phyloP scores from a whole-genome alignment of 2,797 vertebrate genomes.

The Periophthalmus magnuspinnatus region DNA sequence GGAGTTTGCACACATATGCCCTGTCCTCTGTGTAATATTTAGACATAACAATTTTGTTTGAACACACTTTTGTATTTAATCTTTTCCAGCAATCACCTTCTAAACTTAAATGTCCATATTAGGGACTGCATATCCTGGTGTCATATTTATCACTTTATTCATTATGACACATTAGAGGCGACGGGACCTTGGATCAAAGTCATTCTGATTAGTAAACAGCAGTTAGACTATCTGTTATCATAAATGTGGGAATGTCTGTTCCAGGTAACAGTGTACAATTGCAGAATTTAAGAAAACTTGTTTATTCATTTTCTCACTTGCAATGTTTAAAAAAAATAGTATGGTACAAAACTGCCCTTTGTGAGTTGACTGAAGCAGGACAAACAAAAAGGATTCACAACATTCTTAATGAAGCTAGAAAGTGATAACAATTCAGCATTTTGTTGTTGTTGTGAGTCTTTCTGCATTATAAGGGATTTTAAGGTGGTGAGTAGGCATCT shows the following conservation, averaged over 20 bases:
- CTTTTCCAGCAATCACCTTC: not conserved
- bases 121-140: not conserved
- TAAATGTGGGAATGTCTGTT: not conserved
- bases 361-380: too few relatives aligned
- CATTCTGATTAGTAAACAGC: not conserved
- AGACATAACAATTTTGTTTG: not conserved
- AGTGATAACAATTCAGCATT: too few relatives aligned
- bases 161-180: not conserved
- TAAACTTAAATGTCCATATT: not conserved
- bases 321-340: too few relatives aligned
- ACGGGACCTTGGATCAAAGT: conserved; percentile 11
- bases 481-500: too few relatives aligned
- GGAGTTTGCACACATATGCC: not conserved
- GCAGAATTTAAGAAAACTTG: not conserved
- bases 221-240: not conserved
- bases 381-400: too few relatives aligned
- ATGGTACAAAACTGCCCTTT: too few relatives aligned
- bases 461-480: too few relatives aligned
- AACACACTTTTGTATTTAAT: not conserved
- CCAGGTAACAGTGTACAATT: not conserved
- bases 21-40: not conserved
- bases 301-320: not conserved
- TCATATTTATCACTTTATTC: not conserved
- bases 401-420: too few relatives aligned
- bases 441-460: too few relatives aligned